Evolutionary conservation across 2,113 vertebrate species (phyloP), one percentile per base, ranked within the genome.

Genomic region (Narcine bancroftii): DNA sequence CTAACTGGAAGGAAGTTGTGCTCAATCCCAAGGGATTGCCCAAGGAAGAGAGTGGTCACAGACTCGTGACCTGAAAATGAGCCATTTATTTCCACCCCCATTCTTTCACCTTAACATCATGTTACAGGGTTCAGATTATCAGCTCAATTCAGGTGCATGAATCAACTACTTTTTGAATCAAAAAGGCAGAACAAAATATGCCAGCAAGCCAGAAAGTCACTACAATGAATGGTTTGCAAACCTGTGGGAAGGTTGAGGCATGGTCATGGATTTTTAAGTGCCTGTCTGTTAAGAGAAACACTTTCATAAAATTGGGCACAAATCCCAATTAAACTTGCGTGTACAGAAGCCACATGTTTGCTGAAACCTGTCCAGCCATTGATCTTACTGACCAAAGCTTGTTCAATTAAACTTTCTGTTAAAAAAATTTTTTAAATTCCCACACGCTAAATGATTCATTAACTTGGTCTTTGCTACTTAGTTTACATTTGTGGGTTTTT

Each of bases 321-420:
- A 17, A 3, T 66, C 87, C 63, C 36, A 91, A 91, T 69, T 69
- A 47, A 91, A 91, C 89, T 65, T 42, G 21, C 60, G 89, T 69
- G 89, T 91, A 66, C 63, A 45, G 42, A 47, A 69, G 26, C 63
- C 71, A 91, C 42, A 42, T 91, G 89, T 91, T 91, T 91, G 65
- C 63, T 91, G 89, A 47, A 69, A 91, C 63, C 29, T 91, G 89
- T 66, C 89, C 65, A 91, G 39, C 7, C 6, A 87, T n/a, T 63
- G 53, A 60, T 60, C 33, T 87, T 53, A 63, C 50, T 60, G 81
- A 36, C 81, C 81, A 87, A 50, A 87, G 56, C n/a, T 60, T 87
- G 33, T 47, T 47, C 53, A 87, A 36, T 53, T n/a, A n/a, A n/a
- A n/a, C 33, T 83, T 15, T 83, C 15, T 33, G 79, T 11, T 53